These are phyloP conservation scores for Scalopus aquaticus DNA, from an alignment of 2,113 vertebrate genomes.

Conservation along the genomic window DNA sequence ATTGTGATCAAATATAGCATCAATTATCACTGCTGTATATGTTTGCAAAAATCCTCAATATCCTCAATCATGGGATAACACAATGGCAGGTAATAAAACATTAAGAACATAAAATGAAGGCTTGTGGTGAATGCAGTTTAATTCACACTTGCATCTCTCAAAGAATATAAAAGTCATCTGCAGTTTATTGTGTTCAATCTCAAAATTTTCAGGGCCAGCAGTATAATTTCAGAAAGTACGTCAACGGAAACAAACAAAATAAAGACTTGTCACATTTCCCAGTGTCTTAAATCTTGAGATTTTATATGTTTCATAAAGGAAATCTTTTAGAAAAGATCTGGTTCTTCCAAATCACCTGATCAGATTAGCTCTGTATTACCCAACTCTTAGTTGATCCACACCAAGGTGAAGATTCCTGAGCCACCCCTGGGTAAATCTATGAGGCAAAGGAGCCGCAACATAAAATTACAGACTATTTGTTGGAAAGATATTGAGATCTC, in stretches of 20 bases:
- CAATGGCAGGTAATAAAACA: not conserved
- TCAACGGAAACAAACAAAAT: not conserved
- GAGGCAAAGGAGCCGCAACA: not conserved
- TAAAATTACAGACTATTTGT: not conserved
- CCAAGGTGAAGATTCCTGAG: not conserved
- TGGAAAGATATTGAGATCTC: not conserved
- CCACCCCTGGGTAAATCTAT: not conserved
- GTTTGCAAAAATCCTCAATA: not conserved
- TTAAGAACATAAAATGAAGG: not conserved
- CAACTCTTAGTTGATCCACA: not conserved
- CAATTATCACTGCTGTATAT: not conserved
- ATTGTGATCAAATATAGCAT: not conserved
- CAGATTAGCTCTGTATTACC: not conserved
- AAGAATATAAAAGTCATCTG: not conserved
- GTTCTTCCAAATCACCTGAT: not conserved
- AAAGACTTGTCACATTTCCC: not conserved
- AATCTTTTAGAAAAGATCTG: not conserved
- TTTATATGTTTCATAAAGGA: not conserved
- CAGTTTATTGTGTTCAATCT: not conserved
- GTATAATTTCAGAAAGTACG: not conserved
- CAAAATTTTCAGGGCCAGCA: constrained; percentile 25
- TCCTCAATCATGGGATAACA: not conserved
- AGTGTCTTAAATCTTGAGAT: not conserved
- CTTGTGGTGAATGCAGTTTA: not conserved
- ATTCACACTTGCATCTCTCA: not conserved